These are phyloP conservation scores for Heterochromis multidens DNA, from an alignment of 2,113 vertebrate genomes.

Conservation along the genomic window DNA sequence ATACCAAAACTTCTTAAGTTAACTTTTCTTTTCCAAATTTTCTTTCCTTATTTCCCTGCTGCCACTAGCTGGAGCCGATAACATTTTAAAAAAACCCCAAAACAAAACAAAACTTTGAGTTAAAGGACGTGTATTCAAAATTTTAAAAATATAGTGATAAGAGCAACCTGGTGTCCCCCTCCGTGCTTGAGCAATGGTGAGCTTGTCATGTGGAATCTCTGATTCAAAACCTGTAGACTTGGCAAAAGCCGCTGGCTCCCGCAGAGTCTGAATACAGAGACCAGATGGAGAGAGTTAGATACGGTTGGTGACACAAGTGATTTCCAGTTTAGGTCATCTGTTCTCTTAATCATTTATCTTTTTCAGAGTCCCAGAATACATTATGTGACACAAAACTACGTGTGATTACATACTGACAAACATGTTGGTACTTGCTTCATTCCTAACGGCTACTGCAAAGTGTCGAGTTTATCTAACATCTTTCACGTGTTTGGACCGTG, in stretches of 20 bases:
- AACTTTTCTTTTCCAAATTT: not conserved
- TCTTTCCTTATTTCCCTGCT: not conserved
- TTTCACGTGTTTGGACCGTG: not conserved
- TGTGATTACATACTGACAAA: not conserved
- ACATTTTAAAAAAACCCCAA: no score
- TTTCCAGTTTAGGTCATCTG: not conserved
- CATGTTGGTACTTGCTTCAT: not conserved
- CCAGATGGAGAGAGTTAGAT: not conserved
- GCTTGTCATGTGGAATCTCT: constrained; percentile 82
- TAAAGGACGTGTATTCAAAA: not conserved
- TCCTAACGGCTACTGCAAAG: not conserved
- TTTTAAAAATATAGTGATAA: not conserved
- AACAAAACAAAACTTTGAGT: no score
- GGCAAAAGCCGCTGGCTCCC: constrained; percentile 84
- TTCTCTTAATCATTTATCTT: not conserved
- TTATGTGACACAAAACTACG: not conserved
- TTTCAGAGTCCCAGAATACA: not conserved
- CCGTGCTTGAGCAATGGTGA: constrained; percentile 85
- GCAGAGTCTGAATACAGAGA: constrained; percentile 79
- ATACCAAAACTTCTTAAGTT: not conserved
- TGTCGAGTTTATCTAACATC: not conserved
- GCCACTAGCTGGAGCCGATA: not conserved
- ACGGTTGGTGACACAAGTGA: not conserved
- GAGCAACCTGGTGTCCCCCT: constrained; percentile 88
- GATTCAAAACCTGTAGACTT: constrained; percentile 82